These are phyloP conservation scores for Parauchenoglanis ngamensis DNA, from an alignment of 2,797 vertebrate genomes.

Conservation along the genomic window DNA sequence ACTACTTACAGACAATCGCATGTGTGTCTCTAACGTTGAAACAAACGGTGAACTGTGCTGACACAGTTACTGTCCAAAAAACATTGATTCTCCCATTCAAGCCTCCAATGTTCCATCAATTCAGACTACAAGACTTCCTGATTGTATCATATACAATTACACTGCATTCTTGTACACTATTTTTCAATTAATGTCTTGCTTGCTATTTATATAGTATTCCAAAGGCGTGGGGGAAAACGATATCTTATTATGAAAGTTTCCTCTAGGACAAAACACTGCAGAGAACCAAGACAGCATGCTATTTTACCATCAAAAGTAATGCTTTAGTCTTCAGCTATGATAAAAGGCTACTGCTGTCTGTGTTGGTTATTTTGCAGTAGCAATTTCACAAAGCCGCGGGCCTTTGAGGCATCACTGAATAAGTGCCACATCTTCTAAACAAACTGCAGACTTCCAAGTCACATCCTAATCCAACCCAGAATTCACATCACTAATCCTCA, in stretches of 20 bases:
- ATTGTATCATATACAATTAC: conserved; percentile 59
- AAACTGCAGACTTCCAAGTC: conserved; percentile 47
- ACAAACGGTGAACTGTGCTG: conserved; percentile 13
- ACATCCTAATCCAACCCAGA: conserved; percentile 40
- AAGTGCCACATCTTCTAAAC: conserved; percentile 40
- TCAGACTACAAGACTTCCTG: conserved; percentile 59
- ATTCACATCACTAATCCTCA: conserved; percentile 51
- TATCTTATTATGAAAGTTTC: conserved; percentile 29
- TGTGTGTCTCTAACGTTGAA: conserved; percentile 27
- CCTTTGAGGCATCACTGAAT: conserved; percentile 47
- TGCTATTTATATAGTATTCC: conserved; percentile 43
- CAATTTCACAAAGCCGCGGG: conserved; percentile 45
- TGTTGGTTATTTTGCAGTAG: conserved; percentile 43
- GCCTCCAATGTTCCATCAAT: conserved; percentile 37
- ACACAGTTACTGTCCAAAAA: conserved; percentile 26
- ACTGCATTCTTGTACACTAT: conserved; percentile 48
- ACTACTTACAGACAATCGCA: conserved; percentile 50
- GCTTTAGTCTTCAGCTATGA: conserved; percentile 45
- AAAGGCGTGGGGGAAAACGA: conserved; percentile 26
- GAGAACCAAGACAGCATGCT: conserved; percentile 29
- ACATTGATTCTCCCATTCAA: conserved; percentile 58
- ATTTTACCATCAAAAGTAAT: conserved; percentile 50
- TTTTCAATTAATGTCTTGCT: conserved; percentile 45
- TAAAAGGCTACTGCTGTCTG: conserved; percentile 41
- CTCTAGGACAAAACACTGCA: conserved; percentile 38